These are phyloP conservation scores for Pipistrellus pygmaeus DNA, from an alignment of 2,797 vertebrate species.

Conservation along the genomic window DNA sequence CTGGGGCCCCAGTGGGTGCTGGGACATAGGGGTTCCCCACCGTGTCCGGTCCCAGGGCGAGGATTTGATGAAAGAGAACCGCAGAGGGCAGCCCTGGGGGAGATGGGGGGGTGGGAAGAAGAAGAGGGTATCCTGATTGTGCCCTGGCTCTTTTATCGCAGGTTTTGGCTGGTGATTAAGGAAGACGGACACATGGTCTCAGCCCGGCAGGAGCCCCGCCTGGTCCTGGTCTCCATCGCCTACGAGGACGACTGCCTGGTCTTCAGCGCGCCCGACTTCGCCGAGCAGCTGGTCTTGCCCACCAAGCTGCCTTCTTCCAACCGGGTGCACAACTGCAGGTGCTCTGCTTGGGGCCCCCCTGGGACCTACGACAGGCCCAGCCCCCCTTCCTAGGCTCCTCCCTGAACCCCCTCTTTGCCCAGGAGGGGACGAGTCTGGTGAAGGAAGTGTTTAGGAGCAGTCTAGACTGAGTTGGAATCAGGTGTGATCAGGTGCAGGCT, in stretches of 20 bases:
- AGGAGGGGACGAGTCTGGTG: fast-evolving
- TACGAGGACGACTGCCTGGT: constrained; percentile 82
- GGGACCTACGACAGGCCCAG: fast-evolving
- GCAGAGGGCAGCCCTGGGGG: not conserved
- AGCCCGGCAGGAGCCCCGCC: constrained; percentile 93
- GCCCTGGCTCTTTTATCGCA: constrained; percentile 70
- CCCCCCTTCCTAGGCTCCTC: too few species aligned
- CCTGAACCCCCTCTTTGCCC: not conserved
- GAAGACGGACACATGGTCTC: constrained; percentile 96
- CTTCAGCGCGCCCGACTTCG: constrained; percentile 92
- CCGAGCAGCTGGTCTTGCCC: constrained; percentile 90
- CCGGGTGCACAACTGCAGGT: constrained; percentile 92
- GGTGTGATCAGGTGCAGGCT: not conserved
- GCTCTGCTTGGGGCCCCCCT: not conserved
- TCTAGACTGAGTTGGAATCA: fast-evolving
- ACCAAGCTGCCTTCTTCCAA: constrained; percentile 86
- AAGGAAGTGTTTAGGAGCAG: not conserved
- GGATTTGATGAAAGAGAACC: not conserved
- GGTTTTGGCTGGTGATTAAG: constrained; percentile 95
- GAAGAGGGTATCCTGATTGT: not conserved
- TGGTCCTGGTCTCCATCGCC: constrained; percentile 91
- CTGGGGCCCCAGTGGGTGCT: not conserved
- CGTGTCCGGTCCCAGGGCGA: not conserved
- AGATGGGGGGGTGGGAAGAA: too few species aligned
- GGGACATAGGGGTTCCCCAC: not conserved